Conservation (phyloP, 2,113 vertebrate species). For the Dicaeum eximium region DNA sequence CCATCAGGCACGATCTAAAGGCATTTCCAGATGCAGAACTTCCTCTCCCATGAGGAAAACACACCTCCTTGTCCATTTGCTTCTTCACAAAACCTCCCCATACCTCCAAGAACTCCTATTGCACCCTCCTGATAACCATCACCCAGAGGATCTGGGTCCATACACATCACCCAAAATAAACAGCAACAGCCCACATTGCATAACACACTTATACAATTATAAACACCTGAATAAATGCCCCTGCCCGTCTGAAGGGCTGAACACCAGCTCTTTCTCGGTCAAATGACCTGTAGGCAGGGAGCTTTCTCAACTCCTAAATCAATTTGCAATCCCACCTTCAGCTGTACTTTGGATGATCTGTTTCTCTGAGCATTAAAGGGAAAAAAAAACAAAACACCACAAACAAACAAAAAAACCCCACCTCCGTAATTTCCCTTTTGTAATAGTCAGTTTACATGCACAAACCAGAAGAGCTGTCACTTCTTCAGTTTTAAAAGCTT, state of each 20-base stretch:
- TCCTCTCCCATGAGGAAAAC: background rate
- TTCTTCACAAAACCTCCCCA: background rate
- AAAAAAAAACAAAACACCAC: background rate
- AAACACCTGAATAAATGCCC: background rate
- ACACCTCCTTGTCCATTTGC: background rate
- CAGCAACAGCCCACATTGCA: background rate
- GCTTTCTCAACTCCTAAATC: background rate
- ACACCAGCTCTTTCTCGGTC: background rate
- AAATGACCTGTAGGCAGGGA: background rate
- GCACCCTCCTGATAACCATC: background rate
- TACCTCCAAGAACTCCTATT: background rate
- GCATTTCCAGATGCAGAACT: background rate
- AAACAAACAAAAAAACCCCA: background rate
- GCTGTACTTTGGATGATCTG: background rate
- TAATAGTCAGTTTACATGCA: background rate
- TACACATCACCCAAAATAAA: background rate
- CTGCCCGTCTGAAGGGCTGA: background rate
- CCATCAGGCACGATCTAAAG: background rate
- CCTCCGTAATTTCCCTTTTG: background rate
- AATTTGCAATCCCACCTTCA: background rate
- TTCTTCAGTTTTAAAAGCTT: background rate
- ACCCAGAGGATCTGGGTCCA: background rate
- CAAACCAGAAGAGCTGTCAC: background rate
- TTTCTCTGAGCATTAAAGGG: background rate
- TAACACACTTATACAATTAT: background rate